Base-by-base conservation (phyloP, 2,888 invertebrate species). In the Tuta absoluta region DNA sequence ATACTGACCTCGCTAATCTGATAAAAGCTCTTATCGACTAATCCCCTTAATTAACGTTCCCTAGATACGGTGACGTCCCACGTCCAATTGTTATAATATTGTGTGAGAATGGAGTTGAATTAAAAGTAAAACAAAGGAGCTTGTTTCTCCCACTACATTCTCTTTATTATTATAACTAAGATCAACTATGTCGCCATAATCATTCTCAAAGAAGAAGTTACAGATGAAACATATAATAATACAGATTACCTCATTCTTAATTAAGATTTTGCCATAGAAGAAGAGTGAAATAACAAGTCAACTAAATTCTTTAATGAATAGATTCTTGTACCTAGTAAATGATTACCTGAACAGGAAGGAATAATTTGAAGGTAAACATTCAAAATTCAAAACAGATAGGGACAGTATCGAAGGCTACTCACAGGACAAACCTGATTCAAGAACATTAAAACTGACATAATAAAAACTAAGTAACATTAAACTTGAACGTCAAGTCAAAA, bases 21-120 rank as follows among this genome's bases (percentile, higher is more conserved):
- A 51, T 51, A 51, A 51, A 51, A n/a, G 8, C 51, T 21, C n/a
- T 28, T 56, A 58, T 38, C 58, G 58, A 37, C 38, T 17, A 58
- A 58, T 21, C 58, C 7, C 11, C 19, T 38, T 58, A 19, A 58
- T 58, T 58, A 58, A 38, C 37, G 38, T 58, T 58, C 37, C 58
- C 58, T 38, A 58, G 37, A 58, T 58, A 58, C 58, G 19, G 21
- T 51, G 51, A 23, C 23, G 51, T 51, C 23, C 19, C 51, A 12
- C 21, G 51, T 11, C 51, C 51, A 49, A 49, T 49, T 49, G 19
- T 49, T 49, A 49, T 19, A 49, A 49, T 19, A 49, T 49, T 49
- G 19, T 17, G 3, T 45, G 48, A 19, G 48, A 48, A 48, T 51
- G 19, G 21, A 49, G 17, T 19, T 21, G 49, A 19, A 49, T 49